phyloP scores from a whole-genome alignment of 2,113 vertebrate genomes.

The Anthoscopus minutus region DNA sequence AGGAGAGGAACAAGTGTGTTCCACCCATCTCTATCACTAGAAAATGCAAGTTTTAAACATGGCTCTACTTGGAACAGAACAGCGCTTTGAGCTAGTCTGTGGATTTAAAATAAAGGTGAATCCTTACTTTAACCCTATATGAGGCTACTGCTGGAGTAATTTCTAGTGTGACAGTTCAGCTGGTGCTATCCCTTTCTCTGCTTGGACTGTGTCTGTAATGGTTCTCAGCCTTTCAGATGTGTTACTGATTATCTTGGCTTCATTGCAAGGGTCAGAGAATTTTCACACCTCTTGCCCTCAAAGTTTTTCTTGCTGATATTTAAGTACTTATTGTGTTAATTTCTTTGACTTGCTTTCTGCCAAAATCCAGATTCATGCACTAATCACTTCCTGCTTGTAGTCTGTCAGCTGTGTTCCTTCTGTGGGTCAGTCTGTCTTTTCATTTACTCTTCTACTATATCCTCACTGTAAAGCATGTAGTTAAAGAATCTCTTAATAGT shows the following conservation, averaged over 20 bases:
- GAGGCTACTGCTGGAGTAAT: neutral
- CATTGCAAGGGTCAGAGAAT: neutral
- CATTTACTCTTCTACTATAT: neutral
- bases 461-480: neutral
- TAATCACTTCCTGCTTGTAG: neutral
- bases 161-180: neutral
- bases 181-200: neutral
- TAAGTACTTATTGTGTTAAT: neutral
- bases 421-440: neutral
- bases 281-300: neutral
- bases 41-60: neutral
- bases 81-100: neutral
- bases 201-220: neutral
- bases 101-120: neutral
- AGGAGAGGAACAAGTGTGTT: neutral
- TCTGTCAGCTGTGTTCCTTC: neutral
- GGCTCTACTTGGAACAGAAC: neutral
- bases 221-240: neutral
- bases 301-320: neutral
- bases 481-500: neutral
- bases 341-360: neutral
- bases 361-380: neutral
- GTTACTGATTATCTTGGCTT: neutral
- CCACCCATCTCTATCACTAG: neutral
- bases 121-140: neutral